A percentile compares a stretch with the other conserved stretches of the same genome.
Conservation (phyloP, 2,113 vertebrate species). For the Prunella himalayana region DNA sequence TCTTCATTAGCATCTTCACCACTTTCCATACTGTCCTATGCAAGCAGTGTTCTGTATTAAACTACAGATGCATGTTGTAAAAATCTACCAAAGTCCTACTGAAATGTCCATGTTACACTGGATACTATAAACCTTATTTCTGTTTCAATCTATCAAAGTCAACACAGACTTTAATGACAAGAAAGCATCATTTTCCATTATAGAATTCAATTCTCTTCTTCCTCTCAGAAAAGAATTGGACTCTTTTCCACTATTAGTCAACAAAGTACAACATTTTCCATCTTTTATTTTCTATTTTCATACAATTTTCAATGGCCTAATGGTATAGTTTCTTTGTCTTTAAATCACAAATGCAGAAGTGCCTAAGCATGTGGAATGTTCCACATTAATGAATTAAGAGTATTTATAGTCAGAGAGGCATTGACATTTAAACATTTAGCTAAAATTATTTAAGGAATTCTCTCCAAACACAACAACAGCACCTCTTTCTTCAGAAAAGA, state of each 20-base stretch:
- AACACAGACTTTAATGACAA: neutral
- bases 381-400: neutral
- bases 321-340: neutral
- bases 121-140: neutral
- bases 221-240: neutral
- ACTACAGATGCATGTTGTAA: neutral
- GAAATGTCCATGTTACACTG: neutral
- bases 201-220: neutral
- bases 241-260: neutral
- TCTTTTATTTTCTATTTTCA: neutral
- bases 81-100: neutral
- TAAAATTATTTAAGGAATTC: neutral
- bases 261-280: neutral
- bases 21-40: neutral
- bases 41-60: neutral
- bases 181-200: neutral
- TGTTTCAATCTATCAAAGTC: neutral
- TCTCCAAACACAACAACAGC: fast-evolving
- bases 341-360: neutral
- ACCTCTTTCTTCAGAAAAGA: neutral
- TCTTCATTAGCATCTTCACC: neutral
- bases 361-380: neutral
- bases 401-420: neutral
- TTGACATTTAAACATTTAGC: neutral
- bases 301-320: neutral